Conservation (phyloP, 2,888 invertebrate species). For the Suillia variegata region DNA sequence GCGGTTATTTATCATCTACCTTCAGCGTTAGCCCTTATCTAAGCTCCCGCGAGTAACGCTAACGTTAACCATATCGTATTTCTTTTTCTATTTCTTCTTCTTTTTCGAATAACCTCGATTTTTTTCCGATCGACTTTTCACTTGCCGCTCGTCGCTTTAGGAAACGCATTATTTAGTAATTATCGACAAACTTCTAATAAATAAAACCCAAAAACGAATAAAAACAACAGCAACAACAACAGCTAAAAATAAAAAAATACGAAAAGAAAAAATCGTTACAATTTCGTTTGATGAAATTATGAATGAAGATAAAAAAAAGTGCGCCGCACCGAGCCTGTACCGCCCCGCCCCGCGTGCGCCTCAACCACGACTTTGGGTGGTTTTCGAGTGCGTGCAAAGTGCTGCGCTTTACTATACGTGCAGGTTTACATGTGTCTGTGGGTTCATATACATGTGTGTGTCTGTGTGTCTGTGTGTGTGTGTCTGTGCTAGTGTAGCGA, state of each 20-base stretch:
- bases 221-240: slow-evolving; percentile 7
- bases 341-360: too few relatives aligned
- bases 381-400: too few relatives aligned
- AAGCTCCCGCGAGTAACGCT: too few relatives aligned
- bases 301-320: slow-evolving; percentile 50
- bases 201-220: slow-evolving; percentile 38
- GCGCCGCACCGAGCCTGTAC: too few relatives aligned
- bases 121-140: not conserved
- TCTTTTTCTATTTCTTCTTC: too few relatives aligned
- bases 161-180: slow-evolving; percentile 55
- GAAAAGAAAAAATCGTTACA: slow-evolving; percentile 10
- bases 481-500: slow-evolving; percentile 6
- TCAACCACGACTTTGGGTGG: too few relatives aligned
- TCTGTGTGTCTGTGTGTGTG: slow-evolving; percentile 24
- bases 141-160: slow-evolving; percentile 17
- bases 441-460: slow-evolving; percentile 31
- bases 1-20: too few relatives aligned
- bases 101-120: slow-evolving; percentile 29
- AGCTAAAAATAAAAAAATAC: slow-evolving; percentile 13
- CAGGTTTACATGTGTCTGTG: too few relatives aligned
- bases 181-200: slow-evolving; percentile 55
- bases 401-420: too few relatives aligned
- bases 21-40: too few relatives aligned
- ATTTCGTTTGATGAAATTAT: slow-evolving; percentile 51
- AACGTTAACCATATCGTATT: too few relatives aligned